phyloP scores from a whole-genome alignment of 2,888 invertebrate species.

The Pachycephus smyrnensis region DNA sequence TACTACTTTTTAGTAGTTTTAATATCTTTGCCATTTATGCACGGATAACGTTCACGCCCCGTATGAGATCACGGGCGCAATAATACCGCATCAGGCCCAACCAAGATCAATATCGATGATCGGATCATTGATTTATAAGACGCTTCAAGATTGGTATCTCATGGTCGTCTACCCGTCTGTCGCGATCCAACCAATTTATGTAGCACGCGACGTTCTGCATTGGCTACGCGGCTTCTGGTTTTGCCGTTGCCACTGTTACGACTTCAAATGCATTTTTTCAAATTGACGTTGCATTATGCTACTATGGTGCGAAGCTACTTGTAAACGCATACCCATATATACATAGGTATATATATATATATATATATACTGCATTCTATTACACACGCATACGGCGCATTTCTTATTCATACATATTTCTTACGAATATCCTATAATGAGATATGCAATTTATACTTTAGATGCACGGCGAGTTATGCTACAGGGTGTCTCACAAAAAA shows the following conservation, averaged over 20 bases:
- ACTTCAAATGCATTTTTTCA: not conserved
- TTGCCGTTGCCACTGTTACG: slow-evolving; percentile 36
- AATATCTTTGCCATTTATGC: not conserved
- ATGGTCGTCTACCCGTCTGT: slow-evolving; percentile 37
- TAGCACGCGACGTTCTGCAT: slow-evolving; percentile 48
- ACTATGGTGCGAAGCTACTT: not conserved
- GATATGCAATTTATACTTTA: not conserved
- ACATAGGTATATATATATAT: too few species aligned
- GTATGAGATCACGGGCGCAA: not conserved
- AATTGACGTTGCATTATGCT: not conserved
- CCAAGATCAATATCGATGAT: slow-evolving; percentile 44
- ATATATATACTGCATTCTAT: not conserved
- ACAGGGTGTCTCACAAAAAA: not conserved
- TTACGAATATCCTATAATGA: not conserved
- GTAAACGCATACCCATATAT: not conserved
- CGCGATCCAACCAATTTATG: slow-evolving; percentile 50
- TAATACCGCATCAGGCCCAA: slow-evolving; percentile 13
- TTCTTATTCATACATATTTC: not conserved
- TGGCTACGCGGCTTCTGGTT: slow-evolving; percentile 49
- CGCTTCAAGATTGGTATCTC: slow-evolving; percentile 46
- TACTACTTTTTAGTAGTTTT: not conserved
- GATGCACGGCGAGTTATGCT: not conserved
- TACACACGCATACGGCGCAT: not conserved
- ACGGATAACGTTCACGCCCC: not conserved
- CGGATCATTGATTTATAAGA: slow-evolving; percentile 51